Evolutionary conservation across 2,888 invertebrate genomes (phyloP).

Genomic region (Orthonevra nobilis): DNA sequence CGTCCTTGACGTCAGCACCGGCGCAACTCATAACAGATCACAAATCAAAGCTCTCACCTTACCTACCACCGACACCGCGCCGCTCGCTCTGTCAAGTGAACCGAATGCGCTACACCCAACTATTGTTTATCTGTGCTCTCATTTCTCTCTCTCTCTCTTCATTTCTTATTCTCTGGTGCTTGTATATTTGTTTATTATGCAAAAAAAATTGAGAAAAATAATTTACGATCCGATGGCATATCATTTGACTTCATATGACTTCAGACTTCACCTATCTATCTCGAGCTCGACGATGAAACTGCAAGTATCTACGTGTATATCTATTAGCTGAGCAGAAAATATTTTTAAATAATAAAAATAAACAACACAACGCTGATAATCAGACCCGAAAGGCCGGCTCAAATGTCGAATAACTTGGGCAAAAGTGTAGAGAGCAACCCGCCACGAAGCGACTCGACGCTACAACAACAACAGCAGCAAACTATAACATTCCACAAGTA

Average conservation of each 20-base stretch:
- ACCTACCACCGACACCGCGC: constrained; percentile 35
- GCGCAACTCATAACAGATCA: constrained; percentile 24
- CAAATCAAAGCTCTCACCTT: constrained; percentile 55
- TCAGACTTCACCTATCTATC: constrained; percentile 37
- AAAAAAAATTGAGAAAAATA: constrained; percentile 27
- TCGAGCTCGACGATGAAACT: background rate
- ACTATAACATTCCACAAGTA: constrained; percentile 65
- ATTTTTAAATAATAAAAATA: constrained; percentile 65
- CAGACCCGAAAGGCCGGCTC: constrained; percentile 69
- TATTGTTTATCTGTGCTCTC: constrained; percentile 60
- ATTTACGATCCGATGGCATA: constrained; percentile 60
- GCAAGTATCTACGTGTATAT: constrained; percentile 12
- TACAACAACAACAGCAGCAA: constrained; percentile 49
- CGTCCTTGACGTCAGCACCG: constrained; percentile 56
- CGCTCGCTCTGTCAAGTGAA: constrained; percentile 38
- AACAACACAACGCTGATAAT: constrained; percentile 67
- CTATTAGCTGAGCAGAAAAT: constrained; percentile 14
- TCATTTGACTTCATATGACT: constrained; percentile 59
- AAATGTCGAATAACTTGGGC: constrained; percentile 69
- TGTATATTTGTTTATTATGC: constrained; percentile 63
- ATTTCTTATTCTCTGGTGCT: background rate
- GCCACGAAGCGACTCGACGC: constrained; percentile 44
- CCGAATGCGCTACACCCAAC: constrained; percentile 53
- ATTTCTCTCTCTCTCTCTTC: constrained; percentile 31
- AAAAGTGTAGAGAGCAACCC: constrained; percentile 69